Conservation (phyloP, 2,888 invertebrate genomes). For the Sarcophaga caerulescens region DNA sequence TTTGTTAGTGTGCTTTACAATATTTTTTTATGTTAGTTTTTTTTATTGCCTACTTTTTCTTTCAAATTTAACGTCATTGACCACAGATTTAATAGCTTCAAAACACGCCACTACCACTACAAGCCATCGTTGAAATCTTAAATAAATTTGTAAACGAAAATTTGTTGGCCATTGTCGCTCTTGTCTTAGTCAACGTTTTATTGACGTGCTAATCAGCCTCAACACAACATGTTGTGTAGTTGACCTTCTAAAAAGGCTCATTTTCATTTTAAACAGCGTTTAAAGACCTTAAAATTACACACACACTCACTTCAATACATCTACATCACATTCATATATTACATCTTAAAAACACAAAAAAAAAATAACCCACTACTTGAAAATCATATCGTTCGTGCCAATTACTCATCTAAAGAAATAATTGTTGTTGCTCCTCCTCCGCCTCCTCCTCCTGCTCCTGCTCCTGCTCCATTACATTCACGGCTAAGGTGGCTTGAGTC, state of each 20-base stretch:
- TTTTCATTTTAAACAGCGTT: background rate
- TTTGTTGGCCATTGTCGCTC: background rate
- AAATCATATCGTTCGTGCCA: conserved; percentile 61
- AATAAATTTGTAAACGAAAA: background rate
- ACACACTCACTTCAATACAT: too few relatives aligned
- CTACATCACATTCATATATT: too few relatives aligned
- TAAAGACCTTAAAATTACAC: too few relatives aligned
- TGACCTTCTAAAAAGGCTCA: background rate
- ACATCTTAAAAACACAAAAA: background rate
- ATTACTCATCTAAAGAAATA: conserved; percentile 62
- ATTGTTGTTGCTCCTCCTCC: conserved; percentile 48
- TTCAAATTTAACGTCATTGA: background rate
- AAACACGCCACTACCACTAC: background rate
- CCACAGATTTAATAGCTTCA: background rate
- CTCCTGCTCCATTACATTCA: conserved; percentile 30
- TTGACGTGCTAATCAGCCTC: background rate
- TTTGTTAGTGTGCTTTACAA: background rate
- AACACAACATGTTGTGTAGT: background rate
- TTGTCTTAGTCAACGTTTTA: background rate
- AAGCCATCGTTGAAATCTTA: background rate
- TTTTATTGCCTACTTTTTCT: background rate
- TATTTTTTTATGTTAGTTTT: conserved; percentile 4
- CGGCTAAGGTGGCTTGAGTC: conserved; percentile 31
- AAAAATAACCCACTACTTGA: background rate
- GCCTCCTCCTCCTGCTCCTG: background rate